These are phyloP conservation scores for Proteles cristata DNA, from an alignment of 2,113 vertebrate genomes.

Conservation along the genomic window DNA sequence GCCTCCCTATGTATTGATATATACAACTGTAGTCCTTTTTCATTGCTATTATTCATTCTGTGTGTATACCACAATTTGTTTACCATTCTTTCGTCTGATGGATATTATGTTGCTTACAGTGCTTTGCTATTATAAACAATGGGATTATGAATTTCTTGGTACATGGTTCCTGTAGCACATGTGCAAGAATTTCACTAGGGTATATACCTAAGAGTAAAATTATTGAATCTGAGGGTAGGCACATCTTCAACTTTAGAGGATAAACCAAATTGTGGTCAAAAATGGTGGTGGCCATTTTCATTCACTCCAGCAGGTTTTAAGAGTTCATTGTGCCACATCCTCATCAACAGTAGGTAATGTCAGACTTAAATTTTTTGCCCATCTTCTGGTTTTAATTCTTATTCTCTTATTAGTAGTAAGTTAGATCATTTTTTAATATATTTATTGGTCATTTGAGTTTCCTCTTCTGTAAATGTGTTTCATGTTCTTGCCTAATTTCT, in stretches of 20 bases:
- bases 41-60: not conserved
- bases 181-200: not conserved
- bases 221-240: not conserved
- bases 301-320: too few relatives aligned
- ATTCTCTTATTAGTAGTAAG: not conserved
- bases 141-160: not conserved
- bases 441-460: not conserved
- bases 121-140: not conserved
- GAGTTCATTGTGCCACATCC: not conserved
- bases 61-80: not conserved
- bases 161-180: not conserved
- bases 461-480: not conserved
- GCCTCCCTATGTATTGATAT: not conserved
- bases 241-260: not conserved
- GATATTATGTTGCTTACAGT: not conserved
- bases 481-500: not conserved
- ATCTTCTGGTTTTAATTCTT: not conserved
- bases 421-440: not conserved
- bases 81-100: not conserved
- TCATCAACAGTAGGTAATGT: not conserved
- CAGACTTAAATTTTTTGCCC: not conserved
- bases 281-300: not conserved
- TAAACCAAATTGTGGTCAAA: not conserved
- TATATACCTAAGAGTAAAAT: not conserved
- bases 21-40: not conserved